These are phyloP conservation scores for Drosophila nigricruria DNA, from an alignment of 2,888 invertebrate species.

Conservation along the genomic window DNA sequence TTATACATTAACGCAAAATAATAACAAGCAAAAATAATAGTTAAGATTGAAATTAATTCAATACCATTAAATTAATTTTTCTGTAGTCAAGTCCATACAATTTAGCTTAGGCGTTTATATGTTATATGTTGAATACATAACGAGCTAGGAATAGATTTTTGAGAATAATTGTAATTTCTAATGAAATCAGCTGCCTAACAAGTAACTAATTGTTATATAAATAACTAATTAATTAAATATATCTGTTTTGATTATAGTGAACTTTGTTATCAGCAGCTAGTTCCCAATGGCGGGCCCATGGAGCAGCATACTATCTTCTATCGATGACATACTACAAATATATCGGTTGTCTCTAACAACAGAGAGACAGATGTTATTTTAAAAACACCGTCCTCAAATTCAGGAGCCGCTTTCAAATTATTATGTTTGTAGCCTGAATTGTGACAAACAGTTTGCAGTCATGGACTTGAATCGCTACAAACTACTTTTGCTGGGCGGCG, in stretches of 20 bases:
- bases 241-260: background rate
- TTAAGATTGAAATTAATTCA: background rate
- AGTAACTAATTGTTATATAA: background rate
- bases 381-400: slow-evolving; percentile 15
- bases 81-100: background rate
- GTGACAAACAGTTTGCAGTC: background rate
- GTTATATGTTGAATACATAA: background rate
- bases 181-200: background rate
- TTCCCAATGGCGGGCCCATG: background rate
- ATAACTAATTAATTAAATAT: background rate
- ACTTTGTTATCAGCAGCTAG: background rate
- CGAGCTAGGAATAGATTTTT: background rate
- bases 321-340: slow-evolving; percentile 16
- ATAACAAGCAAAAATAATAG: background rate
- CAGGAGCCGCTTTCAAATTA: slow-evolving; percentile 15
- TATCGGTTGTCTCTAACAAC: background rate
- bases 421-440: slow-evolving; percentile 38
- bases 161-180: background rate
- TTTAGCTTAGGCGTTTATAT: background rate
- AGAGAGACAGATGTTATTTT: slow-evolving; percentile 34
- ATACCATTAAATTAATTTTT: background rate
- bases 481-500: slow-evolving; percentile 86
- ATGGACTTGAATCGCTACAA: slow-evolving; percentile 62
- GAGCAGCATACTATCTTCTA: background rate
- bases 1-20: background rate